Evolutionary conservation across 2,888 invertebrate species (phyloP), one percentile per base, ranked within the genome.

Genomic region (Plusia festucae): DNA sequence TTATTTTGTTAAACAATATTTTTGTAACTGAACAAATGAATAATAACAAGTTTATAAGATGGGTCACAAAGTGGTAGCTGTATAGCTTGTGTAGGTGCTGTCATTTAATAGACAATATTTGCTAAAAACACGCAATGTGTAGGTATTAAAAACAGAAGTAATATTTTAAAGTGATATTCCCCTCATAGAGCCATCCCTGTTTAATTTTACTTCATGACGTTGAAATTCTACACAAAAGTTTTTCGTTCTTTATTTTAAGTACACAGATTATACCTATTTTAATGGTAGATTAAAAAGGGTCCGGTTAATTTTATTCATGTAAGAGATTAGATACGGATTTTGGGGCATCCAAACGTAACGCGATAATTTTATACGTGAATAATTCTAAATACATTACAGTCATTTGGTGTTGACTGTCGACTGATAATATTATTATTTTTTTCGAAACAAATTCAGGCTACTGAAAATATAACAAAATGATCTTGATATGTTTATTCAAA

Each of bases 191-290:
- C 24, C 2, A 34, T 27, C 53, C 54, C 65, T 60, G 46, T 58
- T 74, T 58, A 58, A 68, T 76, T 76, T 52, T 56, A 1, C 53
- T 69, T 69, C 40, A 73, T 77, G 69, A 62, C 40, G 16, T 20
- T 65, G 22, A 51, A 69, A 65, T 51, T 32, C 16, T 22, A 52
- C n/a, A 56, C 60, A 58, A 57, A 16, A 72, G 7, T 2, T 60
- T 60, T 62, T 57, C 44, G 53, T 58, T 64, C 32, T 24, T 52
- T 58, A 32, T 20, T 11, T 2, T n/a, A n/a, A 24, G 53, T 51
- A 34, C n/a, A 30, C 49, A 54, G 32, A 13, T 20, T 46, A 52
- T 9, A 30, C n/a, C n/a, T 16, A 8, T 32, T 58, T 44, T 58
- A 55, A 52, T 49, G 53, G 9, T n/a, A 60, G 32, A 13, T 60